A percentile compares a stretch with the other conserved stretches of the same genome.
phyloP scores from a whole-genome alignment of 2,113 vertebrate species.

The Enhydra lutris region DNA sequence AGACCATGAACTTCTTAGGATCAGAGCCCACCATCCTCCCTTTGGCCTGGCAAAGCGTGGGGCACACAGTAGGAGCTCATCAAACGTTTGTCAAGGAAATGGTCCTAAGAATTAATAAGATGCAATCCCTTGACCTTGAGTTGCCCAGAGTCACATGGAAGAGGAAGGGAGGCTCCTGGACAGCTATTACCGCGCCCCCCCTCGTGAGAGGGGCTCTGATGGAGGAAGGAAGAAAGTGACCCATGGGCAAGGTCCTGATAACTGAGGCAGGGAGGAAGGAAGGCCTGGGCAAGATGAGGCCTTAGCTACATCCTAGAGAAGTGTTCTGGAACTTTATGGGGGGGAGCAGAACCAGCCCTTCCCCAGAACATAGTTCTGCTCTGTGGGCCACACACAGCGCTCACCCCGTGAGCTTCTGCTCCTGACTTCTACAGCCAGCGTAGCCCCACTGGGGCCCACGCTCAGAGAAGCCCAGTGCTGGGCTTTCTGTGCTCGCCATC shows the following conservation, averaged over 20 bases:
- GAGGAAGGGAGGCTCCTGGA: neutral
- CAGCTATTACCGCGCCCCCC: fast-evolving
- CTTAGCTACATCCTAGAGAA: neutral
- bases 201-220: fast-evolving
- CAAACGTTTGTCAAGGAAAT: neutral
- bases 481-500: neutral
- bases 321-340: neutral
- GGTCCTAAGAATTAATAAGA: too few species aligned
- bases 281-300: neutral
- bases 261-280: neutral
- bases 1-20: neutral
- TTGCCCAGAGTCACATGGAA: fast-evolving
- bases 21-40: neutral
- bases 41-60: neutral
- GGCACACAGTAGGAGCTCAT: neutral
- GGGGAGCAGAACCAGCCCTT: too few species aligned
- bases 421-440: neutral
- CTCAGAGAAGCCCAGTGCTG: neutral
- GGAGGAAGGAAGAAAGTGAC: fast-evolving
- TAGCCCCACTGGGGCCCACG: fast-evolving
- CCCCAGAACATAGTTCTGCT: neutral
- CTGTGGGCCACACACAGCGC: too few species aligned
- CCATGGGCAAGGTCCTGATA: too few species aligned
- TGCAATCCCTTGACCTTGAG: neutral
- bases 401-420: fast-evolving